Conservation (phyloP, 2,888 invertebrate species). For the Oscheius myriophilus region DNA sequence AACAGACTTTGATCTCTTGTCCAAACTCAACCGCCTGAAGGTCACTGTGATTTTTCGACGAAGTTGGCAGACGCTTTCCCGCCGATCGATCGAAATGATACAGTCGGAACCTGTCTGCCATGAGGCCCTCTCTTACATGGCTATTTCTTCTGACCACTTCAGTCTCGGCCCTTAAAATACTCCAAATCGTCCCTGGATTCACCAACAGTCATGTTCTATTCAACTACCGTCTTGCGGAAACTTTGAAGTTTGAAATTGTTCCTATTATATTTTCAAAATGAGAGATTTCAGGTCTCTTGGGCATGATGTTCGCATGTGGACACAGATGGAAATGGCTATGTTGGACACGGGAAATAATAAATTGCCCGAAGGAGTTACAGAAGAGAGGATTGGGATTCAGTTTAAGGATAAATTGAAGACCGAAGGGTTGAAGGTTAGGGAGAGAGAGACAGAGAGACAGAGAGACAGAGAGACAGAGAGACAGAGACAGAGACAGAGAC, state of each 20-base stretch:
- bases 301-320: conserved; percentile 65
- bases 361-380: conserved; percentile 51
- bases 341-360: conserved; percentile 56
- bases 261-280: background rate
- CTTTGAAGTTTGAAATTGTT: conserved; percentile 42
- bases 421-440: conserved; percentile 63
- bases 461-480: conserved; percentile 55
- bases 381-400: conserved; percentile 62
- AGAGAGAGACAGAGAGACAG: conserved; percentile 1
- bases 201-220: conserved; percentile 69
- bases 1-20: too few relatives aligned
- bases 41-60: too few relatives aligned
- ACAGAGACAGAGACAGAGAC: background rate
- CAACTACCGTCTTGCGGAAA: conserved; percentile 67
- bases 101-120: too few relatives aligned
- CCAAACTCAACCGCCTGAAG: too few relatives aligned
- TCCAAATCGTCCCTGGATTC: conserved; percentile 69
- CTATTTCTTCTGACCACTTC: background rate
- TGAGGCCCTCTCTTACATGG: background rate
- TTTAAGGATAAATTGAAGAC: conserved; percentile 65
- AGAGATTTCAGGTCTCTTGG: conserved; percentile 53
- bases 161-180: conserved; percentile 42
- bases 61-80: too few relatives aligned
- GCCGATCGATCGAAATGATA: too few relatives aligned
- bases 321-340: conserved; percentile 66